A percentile compares a stretch with the other conserved stretches of the same genome.
phyloP scores from a whole-genome alignment of 2,797 vertebrate species.

The Arremon aurantiirostris region DNA sequence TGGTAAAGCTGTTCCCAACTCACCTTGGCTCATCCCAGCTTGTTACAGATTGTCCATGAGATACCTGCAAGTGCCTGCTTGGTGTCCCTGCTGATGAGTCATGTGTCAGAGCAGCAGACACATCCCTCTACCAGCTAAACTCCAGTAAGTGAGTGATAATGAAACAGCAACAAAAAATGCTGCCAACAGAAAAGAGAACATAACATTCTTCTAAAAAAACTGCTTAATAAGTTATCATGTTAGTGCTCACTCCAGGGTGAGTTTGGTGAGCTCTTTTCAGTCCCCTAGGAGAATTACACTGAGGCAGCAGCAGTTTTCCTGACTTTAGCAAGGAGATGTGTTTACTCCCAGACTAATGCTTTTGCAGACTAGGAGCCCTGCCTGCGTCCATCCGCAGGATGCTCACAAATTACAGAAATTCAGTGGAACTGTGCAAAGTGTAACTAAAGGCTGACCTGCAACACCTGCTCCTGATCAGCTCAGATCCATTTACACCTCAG shows the following conservation, averaged over 20 bases:
- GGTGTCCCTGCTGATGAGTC: fast-evolving
- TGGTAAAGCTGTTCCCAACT: background rate
- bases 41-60: background rate
- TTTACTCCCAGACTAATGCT: background rate
- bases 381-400: background rate
- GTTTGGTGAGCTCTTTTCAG: background rate
- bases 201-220: background rate
- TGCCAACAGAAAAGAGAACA: background rate
- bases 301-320: background rate
- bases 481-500: background rate
- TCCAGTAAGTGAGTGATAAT: background rate
- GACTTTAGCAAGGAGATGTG: background rate
- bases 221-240: background rate
- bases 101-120: fast-evolving
- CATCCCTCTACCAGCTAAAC: background rate
- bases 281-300: background rate
- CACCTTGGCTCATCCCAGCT: background rate
- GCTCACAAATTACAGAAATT: background rate
- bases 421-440: background rate
- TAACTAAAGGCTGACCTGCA: background rate
- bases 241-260: background rate
- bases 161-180: background rate
- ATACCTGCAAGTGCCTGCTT: background rate
- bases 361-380: background rate
- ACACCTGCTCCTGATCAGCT: background rate